These are phyloP conservation scores for Centroberyx gerrardi DNA, from an alignment of 2,797 vertebrate genomes.

Conservation along the genomic window DNA sequence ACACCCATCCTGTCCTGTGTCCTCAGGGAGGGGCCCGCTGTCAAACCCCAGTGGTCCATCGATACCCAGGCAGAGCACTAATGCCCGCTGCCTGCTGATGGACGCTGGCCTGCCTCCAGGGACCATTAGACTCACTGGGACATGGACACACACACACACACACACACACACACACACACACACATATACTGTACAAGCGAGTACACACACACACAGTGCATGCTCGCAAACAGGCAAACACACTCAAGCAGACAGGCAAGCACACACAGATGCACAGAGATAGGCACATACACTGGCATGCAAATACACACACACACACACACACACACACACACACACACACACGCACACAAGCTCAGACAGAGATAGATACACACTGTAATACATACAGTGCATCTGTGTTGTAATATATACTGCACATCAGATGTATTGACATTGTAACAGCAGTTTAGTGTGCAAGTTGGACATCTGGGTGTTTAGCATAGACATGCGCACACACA, in stretches of 20 bases:
- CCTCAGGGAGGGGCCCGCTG: slow-evolving; percentile 88
- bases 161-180: slow-evolving; percentile 57
- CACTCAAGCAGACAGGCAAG: not conserved
- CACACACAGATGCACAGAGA: slow-evolving; percentile 15
- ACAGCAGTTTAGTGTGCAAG: too few species aligned
- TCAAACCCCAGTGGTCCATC: slow-evolving; percentile 89
- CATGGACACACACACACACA: slow-evolving; percentile 58
- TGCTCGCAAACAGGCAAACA: not conserved
- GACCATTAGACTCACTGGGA: slow-evolving; percentile 91
- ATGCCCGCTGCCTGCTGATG: slow-evolving; percentile 93
- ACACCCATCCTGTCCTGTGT: slow-evolving; percentile 70
- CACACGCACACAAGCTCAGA: too few species aligned
- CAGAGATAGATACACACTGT: too few species aligned
- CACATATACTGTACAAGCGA: slow-evolving; percentile 32
- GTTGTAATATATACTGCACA: too few species aligned
- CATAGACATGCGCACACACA: too few species aligned
- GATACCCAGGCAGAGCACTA: slow-evolving; percentile 93
- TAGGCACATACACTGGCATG: slow-evolving; percentile 16
- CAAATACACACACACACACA: slow-evolving; percentile 8
- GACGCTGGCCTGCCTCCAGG: slow-evolving; percentile 93
- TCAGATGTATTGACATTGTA: too few species aligned
- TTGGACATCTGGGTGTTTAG: too few species aligned
- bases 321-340: too few species aligned
- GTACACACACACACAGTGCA: slow-evolving; percentile 1
- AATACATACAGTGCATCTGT: too few species aligned